A percentile compares a stretch with the other conserved stretches of the same genome.
These are phyloP conservation scores for Paradoxurus hermaphroditus DNA, from an alignment of 2,113 vertebrate species.

Conservation along the genomic window DNA sequence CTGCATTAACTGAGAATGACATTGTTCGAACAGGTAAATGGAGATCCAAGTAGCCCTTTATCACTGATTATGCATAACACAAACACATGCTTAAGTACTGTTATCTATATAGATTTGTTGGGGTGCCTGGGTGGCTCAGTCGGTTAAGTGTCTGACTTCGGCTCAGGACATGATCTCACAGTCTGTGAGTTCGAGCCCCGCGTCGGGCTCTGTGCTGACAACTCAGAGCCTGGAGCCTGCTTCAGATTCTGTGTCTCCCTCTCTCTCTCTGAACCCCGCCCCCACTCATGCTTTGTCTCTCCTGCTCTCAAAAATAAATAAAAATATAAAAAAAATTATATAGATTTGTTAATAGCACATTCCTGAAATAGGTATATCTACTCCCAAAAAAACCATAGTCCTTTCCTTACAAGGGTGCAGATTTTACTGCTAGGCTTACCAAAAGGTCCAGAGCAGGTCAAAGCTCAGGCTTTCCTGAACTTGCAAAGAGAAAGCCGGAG, in stretches of 20 bases:
- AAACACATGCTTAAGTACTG: not conserved
- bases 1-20: not conserved
- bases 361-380: not conserved
- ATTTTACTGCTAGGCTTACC: not conserved
- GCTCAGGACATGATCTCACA: too few relatives aligned
- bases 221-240: too few relatives aligned
- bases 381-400: not conserved
- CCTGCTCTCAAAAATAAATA: too few relatives aligned
- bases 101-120: not conserved
- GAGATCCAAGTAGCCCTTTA: not conserved
- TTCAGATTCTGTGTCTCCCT: too few relatives aligned
- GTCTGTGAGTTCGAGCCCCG: too few relatives aligned
- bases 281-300: too few relatives aligned
- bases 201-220: too few relatives aligned
- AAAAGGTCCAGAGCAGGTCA: not conserved
- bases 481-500: not conserved
- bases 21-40: not conserved
- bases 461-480: not conserved
- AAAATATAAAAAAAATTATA: too few relatives aligned
- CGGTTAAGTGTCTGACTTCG: too few relatives aligned
- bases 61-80: not conserved
- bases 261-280: too few relatives aligned
- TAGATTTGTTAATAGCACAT: not conserved
- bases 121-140: too few relatives aligned
- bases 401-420: not conserved